phyloP scores from a whole-genome alignment of 2,888 invertebrate genomes.

The Mechanitis messenoides region DNA sequence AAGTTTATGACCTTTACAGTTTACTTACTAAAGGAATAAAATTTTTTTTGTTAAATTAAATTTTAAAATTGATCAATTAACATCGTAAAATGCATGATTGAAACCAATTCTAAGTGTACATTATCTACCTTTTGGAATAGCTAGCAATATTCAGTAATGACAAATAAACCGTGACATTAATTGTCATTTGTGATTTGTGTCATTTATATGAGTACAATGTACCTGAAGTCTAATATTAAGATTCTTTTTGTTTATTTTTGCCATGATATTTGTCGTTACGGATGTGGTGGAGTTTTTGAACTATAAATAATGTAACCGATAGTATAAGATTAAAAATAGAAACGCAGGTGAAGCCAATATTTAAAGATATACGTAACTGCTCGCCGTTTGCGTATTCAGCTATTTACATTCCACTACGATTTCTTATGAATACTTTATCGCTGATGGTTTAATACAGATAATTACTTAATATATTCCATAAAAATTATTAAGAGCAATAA shows the following conservation, averaged over 20 bases:
- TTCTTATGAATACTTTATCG: slow-evolving; percentile 12
- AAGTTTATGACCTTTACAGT: too few species aligned
- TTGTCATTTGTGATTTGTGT: not conserved
- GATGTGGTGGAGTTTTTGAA: slow-evolving; percentile 46
- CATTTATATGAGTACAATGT: slow-evolving; percentile 2
- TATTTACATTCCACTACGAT: slow-evolving; percentile 41
- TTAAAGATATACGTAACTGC: slow-evolving; percentile 50
- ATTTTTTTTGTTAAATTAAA: too few species aligned
- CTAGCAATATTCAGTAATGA: slow-evolving; percentile 6
- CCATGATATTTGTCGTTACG: slow-evolving; percentile 42
- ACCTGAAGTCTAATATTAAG: slow-evolving; percentile 38
- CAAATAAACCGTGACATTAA: slow-evolving; percentile 7
- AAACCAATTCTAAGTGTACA: too few species aligned
- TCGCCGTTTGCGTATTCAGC: slow-evolving; percentile 41
- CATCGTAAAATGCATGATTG: too few species aligned
- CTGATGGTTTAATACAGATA: slow-evolving; percentile 16
- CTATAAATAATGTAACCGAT: slow-evolving; percentile 70
- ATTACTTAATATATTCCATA: slow-evolving; percentile 13
- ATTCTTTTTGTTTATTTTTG: slow-evolving; percentile 55
- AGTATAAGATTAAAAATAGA: slow-evolving; percentile 60
- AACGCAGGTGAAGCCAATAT: slow-evolving; percentile 57
- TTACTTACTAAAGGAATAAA: too few species aligned
- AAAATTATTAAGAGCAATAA: slow-evolving; percentile 31
- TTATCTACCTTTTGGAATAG: not conserved
- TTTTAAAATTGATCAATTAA: too few species aligned